Base-by-base conservation (phyloP, 23 tunicate genomes). In the Halocynthia aurantium region DNA sequence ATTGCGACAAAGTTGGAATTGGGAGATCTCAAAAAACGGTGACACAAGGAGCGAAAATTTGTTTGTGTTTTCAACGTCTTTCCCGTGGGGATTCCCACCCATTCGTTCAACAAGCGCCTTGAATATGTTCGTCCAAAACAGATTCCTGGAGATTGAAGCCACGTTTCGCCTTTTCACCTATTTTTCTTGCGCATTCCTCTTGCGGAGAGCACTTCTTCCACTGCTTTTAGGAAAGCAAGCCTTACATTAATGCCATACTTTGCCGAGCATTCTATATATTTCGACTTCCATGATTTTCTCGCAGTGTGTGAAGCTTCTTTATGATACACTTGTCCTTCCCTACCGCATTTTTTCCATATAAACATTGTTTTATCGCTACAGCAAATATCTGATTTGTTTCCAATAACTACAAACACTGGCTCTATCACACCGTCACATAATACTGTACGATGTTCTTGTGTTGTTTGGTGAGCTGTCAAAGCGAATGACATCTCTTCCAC, bases 241-340 rank as follows among this genome's bases (percentile, higher is more conserved):
- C 17, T 49, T 22, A 84, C 82, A 60, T 84, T 84, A 72, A 80
- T 77, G 52, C 81, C 82, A 44, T 40, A 56, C 50, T 84, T 84
- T 22, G 77, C 88, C 6, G 88, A 84, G 61, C 88, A 84, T 5
- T 70, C 69, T 50, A 77, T 60, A 51, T 77, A 80, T 7, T 13
- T 51, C 51, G 72, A 61, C 12, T 70, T 77, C 88, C 88, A 84
- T 9, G 52, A 44, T 52, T 84, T 84, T 52, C 65, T 55, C 11
- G 56, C 80, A 53, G 77, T 13, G 8, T 84, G 76, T 52, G 61
- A 54, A 9, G 58, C n/a, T n/a, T n/a, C n/a, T n/a, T n/a, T n/a
- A n/a, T n/a, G n/a, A n/a, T n/a, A n/a, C n/a, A n/a, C n/a, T n/a
- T n/a, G n/a, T n/a, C n/a, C n/a, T n/a, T n/a, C n/a, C n/a, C n/a